These are phyloP conservation scores for Eulemur mongoz DNA, from an alignment of 2,797 vertebrate genomes.

Conservation along the genomic window DNA sequence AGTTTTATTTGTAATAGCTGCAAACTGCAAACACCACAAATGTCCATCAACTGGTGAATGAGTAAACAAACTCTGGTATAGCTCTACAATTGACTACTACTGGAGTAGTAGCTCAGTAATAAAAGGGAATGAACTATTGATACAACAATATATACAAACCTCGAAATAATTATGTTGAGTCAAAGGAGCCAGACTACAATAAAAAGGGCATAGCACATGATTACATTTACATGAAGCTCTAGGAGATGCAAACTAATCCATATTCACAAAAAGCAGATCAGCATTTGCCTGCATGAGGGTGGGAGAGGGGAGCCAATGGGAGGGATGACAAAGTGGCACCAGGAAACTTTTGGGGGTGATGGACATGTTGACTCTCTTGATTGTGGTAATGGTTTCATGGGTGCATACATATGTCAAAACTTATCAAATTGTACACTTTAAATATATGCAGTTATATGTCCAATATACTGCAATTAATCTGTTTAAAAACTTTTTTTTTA, in stretches of 20 bases:
- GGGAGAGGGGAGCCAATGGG: not conserved
- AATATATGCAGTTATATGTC: not conserved
- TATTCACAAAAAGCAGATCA: not conserved
- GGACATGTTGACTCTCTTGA: not conserved
- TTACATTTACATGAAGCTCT: not conserved
- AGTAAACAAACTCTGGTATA: not conserved
- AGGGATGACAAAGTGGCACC: not conserved
- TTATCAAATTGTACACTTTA: not conserved
- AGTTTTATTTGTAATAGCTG: constrained; percentile 35
- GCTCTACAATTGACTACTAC: not conserved
- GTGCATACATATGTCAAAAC: not conserved
- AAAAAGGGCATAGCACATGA: not conserved
- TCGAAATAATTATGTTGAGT: not conserved
- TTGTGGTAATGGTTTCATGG: not conserved
- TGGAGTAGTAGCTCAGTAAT: not conserved
- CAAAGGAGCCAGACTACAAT: not conserved
- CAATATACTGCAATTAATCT: not conserved
- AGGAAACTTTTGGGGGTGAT: not conserved
- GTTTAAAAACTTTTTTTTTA: not conserved
- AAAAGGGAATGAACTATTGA: not conserved
- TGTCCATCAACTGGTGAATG: not conserved
- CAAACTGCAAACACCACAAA: not conserved
- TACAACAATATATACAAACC: not conserved
- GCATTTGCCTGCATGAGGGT: not conserved
- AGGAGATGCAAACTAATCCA: not conserved